These are phyloP conservation scores for Lordiphosa mommai DNA, from an alignment of 1,140 invertebrate genomes.

Conservation along the genomic window DNA sequence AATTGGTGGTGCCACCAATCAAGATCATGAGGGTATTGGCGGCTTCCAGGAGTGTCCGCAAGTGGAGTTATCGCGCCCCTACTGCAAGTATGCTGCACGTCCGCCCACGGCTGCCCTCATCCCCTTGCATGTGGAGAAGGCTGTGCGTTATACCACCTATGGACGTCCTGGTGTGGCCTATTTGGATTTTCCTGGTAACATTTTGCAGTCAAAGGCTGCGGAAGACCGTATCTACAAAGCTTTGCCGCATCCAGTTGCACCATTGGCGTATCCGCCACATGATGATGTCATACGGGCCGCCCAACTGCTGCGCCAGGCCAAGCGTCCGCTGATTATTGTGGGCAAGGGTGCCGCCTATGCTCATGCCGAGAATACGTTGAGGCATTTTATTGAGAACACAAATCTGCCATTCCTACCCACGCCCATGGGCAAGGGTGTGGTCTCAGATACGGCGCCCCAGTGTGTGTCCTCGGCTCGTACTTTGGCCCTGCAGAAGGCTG, in stretches of 20 bases:
- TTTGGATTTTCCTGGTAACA: conserved; percentile 93
- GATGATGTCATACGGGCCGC: conserved; percentile 85
- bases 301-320: conserved; percentile 85
- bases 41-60: conserved; percentile 97
- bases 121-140: conserved; percentile 95
- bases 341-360: conserved; percentile 96
- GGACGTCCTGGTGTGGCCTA: conserved; percentile 94
- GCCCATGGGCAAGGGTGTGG: conserved; percentile 98
- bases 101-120: conserved; percentile 91
- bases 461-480: conserved; percentile 94
- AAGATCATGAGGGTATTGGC: conserved; percentile 95
- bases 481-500: conserved; percentile 90
- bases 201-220: conserved; percentile 82
- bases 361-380: conserved; percentile 86
- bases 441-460: conserved; percentile 88
- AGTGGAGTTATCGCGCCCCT: conserved; percentile 90
- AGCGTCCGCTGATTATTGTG: conserved; percentile 93
- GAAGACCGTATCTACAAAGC: conserved; percentile 75
- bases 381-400: conserved; percentile 85
- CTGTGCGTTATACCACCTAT: conserved; percentile 89
- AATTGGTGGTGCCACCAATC: conserved; percentile 93
- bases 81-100: conserved; percentile 94
- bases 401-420: conserved; percentile 94
- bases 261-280: conserved; percentile 85
- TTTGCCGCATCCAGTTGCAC: conserved; percentile 81